Evolutionary conservation across 2,113 vertebrate genomes (phyloP).

Genomic region (Microcebus lehilahytsara): DNA sequence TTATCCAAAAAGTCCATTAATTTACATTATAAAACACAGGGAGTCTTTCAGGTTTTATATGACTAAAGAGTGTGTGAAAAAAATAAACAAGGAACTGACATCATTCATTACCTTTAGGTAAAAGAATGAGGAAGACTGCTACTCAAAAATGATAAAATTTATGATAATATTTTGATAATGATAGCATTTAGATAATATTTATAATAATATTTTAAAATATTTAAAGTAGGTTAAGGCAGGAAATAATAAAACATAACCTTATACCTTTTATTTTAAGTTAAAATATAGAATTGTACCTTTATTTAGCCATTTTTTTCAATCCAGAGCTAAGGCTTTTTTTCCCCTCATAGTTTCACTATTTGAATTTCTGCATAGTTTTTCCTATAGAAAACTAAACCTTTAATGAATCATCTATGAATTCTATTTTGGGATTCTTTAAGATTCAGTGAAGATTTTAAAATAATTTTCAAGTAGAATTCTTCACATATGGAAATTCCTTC

Average conservation of each 20-base stretch:
- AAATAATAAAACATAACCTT: background rate
- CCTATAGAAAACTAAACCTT: background rate
- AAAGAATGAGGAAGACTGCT: background rate
- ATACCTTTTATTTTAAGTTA: background rate
- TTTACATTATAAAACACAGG: background rate
- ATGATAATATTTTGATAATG: background rate
- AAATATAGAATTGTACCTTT: background rate
- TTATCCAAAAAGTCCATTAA: background rate
- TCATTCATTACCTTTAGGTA: background rate
- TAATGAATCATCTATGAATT: background rate
- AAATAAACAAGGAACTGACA: background rate
- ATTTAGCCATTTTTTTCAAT: background rate
- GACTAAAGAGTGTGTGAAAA: background rate
- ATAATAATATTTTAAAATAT: background rate
- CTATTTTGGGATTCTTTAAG: background rate
- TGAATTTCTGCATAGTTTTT: background rate
- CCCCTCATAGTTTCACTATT: background rate
- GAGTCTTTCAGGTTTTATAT: background rate
- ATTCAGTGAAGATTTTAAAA: background rate
- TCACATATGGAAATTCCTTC: background rate
- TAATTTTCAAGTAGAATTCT: background rate
- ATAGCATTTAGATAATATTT: background rate
- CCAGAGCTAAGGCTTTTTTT: background rate
- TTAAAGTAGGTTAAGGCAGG: background rate
- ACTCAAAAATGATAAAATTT: background rate